A percentile compares a stretch with the other conserved stretches of the same genome.
These are phyloP conservation scores for Zosterops hypoxanthus DNA, from an alignment of 2,113 vertebrate genomes.

Conservation along the genomic window DNA sequence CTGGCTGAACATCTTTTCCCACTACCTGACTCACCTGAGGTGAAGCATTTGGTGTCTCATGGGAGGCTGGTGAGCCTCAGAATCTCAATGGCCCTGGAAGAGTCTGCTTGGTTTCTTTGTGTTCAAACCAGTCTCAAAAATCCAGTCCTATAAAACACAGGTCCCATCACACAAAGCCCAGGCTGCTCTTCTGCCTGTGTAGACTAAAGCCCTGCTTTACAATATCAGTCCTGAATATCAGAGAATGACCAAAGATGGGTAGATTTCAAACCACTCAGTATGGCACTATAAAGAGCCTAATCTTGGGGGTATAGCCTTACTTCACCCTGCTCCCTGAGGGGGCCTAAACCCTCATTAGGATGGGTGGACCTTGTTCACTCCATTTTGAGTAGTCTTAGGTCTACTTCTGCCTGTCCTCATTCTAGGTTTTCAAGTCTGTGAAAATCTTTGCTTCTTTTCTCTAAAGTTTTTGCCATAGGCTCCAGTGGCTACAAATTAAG, in stretches of 20 bases:
- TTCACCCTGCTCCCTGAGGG: background rate
- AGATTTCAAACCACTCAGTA: background rate
- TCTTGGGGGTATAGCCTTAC: background rate
- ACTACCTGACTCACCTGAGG: background rate
- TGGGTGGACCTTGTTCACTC: background rate
- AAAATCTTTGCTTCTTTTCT: background rate
- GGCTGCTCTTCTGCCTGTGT: background rate
- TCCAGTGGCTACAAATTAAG: background rate
- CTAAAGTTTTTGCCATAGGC: background rate
- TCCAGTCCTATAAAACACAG: background rate
- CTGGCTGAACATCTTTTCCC: background rate
- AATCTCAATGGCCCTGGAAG: background rate
- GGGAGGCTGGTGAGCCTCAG: background rate
- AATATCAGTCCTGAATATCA: accelerated
- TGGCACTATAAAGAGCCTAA: background rate
- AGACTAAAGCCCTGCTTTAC: background rate
- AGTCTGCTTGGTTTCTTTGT: background rate
- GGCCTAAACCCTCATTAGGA: background rate
- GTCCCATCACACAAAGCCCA: background rate
- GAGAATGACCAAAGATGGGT: background rate
- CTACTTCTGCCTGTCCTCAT: background rate
- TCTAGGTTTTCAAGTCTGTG: background rate
- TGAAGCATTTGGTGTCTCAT: background rate
- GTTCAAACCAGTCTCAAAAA: background rate
- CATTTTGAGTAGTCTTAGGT: background rate